Evolutionary conservation across 2,888 invertebrate genomes (phyloP).

Genomic region (Phaonia tiefii): DNA sequence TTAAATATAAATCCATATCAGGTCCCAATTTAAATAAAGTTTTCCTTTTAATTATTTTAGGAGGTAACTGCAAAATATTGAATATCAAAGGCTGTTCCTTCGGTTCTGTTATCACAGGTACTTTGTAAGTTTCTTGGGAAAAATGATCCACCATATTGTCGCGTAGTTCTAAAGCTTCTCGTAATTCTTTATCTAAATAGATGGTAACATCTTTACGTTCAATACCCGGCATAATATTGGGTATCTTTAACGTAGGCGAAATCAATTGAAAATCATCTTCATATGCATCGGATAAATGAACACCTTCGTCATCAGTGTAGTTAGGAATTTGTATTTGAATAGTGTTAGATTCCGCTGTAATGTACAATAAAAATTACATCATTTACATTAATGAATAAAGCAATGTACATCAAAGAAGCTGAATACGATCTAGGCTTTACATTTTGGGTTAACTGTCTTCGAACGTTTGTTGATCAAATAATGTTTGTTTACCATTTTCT

Average conservation of each 20-base stretch:
- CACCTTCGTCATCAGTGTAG: conserved; percentile 76
- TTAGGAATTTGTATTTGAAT: conserved; percentile 67
- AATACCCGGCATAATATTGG: conserved; percentile 73
- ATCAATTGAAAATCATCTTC: conserved; percentile 73
- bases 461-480: too few species aligned
- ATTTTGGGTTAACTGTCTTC: too few species aligned
- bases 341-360: neutral
- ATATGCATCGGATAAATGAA: conserved; percentile 77
- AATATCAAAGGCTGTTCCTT: conserved; percentile 51
- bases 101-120: conserved; percentile 57
- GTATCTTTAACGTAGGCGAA: conserved; percentile 73
- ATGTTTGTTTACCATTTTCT: too few species aligned
- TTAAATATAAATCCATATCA: conserved; percentile 73
- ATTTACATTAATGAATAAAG: too few species aligned
- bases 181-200: conserved; percentile 72
- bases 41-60: conserved; percentile 68
- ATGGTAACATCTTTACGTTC: conserved; percentile 73
- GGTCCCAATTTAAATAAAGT: conserved; percentile 70
- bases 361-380: conserved; percentile 31
- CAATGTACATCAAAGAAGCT: too few species aligned
- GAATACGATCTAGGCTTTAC: too few species aligned
- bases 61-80: conserved; percentile 72
- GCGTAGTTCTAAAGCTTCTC: conserved; percentile 64
- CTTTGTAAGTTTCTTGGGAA: conserved; percentile 56
- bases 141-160: conserved; percentile 62